phyloP scores from a whole-genome alignment of 2,113 vertebrate species.

The Sciurus niger region DNA sequence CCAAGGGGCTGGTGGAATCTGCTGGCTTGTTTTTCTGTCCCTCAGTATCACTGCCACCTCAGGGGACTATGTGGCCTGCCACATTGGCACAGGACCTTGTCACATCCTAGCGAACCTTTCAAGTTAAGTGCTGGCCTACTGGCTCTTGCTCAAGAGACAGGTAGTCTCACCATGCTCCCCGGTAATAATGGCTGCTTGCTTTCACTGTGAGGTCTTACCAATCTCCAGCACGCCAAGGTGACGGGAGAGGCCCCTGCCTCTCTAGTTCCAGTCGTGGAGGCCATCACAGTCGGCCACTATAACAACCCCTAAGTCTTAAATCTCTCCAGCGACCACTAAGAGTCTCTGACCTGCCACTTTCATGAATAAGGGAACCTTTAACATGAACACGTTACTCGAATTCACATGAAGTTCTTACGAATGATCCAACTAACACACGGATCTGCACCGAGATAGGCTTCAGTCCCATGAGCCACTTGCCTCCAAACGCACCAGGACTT shows the following conservation, averaged over 20 bases:
- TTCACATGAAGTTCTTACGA: neutral
- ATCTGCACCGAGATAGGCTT: neutral
- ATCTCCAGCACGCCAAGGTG: neutral
- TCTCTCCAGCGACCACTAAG: neutral
- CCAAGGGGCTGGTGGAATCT: neutral
- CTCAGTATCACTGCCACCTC: neutral
- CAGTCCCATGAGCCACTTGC: neutral
- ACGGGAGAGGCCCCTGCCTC: neutral
- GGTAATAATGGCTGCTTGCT: neutral
- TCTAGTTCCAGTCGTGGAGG: neutral
- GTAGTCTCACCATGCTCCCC: neutral
- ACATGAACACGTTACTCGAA: neutral
- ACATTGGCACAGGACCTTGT: neutral
- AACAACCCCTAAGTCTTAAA: neutral
- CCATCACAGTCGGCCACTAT: neutral
- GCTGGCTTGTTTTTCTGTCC: neutral
- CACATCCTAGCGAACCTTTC: neutral
- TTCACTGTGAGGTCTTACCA: fast-evolving
- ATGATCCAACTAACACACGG: neutral
- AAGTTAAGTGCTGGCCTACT: neutral
- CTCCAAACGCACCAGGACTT: neutral
- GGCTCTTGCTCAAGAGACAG: neutral
- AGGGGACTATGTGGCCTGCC: fast-evolving
- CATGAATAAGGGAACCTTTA: neutral
- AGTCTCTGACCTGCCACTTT: neutral